A percentile compares a stretch with the other conserved stretches of the same genome.
These are phyloP conservation scores for Procavia capensis DNA, from an alignment of 2,113 vertebrate genomes.

Conservation along the genomic window DNA sequence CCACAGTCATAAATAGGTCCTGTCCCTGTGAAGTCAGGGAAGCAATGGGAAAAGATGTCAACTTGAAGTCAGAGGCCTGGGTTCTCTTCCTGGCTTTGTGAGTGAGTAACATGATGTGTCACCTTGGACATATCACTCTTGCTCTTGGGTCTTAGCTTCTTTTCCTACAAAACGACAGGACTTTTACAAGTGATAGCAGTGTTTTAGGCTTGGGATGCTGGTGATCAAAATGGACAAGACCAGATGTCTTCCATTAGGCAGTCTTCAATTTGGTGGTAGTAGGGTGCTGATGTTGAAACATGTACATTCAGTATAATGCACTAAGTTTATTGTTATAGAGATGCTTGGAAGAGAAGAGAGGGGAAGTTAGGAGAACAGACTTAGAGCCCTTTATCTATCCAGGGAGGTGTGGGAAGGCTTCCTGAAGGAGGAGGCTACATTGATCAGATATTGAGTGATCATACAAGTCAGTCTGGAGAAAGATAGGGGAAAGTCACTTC, in stretches of 20 bases:
- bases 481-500: not conserved
- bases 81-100: not conserved
- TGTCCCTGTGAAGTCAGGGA: not conserved
- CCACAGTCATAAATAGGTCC: not conserved
- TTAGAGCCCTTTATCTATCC: not conserved
- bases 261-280: not conserved
- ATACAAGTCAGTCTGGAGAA: not conserved
- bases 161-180: not conserved
- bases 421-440: not conserved
- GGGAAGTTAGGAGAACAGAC: not conserved
- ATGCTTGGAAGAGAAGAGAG: fast-evolving
- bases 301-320: not conserved
- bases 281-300: not conserved
- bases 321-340: not conserved
- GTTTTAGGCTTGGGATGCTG: not conserved
- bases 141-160: not conserved
- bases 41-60: not conserved
- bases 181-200: not conserved
- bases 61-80: not conserved
- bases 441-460: not conserved
- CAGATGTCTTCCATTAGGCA: not conserved
- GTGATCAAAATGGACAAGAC: not conserved
- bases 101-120: not conserved
- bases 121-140: not conserved
- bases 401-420: not conserved